Percentiles rank a stretch among this genome's conserved stretches.
These are phyloP conservation scores for Hylia prasina DNA, from an alignment of 2,113 vertebrate species.

Conservation along the genomic window DNA sequence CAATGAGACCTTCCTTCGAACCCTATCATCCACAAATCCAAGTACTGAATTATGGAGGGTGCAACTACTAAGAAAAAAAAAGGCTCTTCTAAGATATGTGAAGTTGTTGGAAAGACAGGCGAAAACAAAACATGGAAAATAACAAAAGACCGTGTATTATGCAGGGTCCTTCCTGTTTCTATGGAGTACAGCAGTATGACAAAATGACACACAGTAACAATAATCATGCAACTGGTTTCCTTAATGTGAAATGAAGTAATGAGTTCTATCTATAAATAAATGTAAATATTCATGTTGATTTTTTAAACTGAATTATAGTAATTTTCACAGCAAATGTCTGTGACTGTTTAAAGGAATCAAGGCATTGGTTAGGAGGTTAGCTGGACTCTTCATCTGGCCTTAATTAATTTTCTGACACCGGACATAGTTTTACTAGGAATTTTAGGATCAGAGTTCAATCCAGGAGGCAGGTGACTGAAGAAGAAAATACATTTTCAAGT, in stretches of 20 bases:
- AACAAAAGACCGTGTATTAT: not conserved
- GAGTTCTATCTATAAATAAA: not conserved
- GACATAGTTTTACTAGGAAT: not conserved
- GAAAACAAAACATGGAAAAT: not conserved
- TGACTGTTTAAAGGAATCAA: not conserved
- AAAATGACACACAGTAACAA: not conserved
- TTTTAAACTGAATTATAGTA: not conserved
- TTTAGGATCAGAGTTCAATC: not conserved
- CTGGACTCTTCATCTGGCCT: not conserved
- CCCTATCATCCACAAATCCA: not conserved
- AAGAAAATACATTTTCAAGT: not conserved
- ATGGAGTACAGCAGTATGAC: not conserved
- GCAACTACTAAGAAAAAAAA: not conserved
- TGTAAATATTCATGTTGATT: not conserved
- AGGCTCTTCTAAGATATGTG: accelerated
- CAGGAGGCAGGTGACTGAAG: not conserved
- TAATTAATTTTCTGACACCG: not conserved
- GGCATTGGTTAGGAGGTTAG: not conserved
- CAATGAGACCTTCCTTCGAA: not conserved
- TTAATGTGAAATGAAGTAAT: not conserved
- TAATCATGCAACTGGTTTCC: not conserved
- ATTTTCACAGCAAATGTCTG: not conserved
- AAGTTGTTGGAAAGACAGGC: not conserved
- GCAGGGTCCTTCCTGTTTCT: not conserved
- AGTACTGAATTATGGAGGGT: not conserved